These are phyloP conservation scores for Caenorhabditis sp. DNA, from an alignment of 2,888 invertebrate species.

Conservation along the genomic window DNA sequence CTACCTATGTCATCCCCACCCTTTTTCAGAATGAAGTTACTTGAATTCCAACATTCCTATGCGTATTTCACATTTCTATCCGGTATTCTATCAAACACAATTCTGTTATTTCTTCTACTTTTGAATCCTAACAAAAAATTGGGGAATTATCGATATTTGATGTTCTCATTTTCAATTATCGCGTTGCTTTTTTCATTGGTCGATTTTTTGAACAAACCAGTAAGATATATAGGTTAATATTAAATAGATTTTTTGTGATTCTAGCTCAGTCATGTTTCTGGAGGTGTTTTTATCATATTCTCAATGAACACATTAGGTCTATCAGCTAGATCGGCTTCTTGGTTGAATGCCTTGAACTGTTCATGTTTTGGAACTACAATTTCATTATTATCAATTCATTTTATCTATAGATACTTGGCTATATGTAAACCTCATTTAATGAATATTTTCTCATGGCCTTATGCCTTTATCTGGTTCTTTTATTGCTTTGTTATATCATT, in stretches of 20 bases:
- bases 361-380: constrained; percentile 23
- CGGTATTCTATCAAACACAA: background rate
- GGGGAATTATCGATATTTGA: constrained; percentile 26
- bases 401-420: constrained; percentile 27
- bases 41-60: background rate
- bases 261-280: constrained; percentile 2
- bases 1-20: no score
- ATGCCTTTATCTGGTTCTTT: no score
- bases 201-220: constrained; percentile 21
- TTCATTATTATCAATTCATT: constrained; percentile 14
- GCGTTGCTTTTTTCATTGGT: constrained; percentile 13
- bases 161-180: constrained; percentile 25
- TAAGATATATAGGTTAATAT: background rate
- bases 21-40: no score
- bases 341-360: constrained; percentile 16
- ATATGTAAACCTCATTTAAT: constrained; percentile 4
- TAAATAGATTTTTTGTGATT: background rate
- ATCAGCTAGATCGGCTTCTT: background rate
- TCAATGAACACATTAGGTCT: background rate
- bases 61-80: background rate
- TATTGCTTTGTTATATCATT: no score
- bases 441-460: no score
- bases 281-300: constrained; percentile 2
- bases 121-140: constrained; percentile 10
- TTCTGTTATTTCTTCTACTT: background rate